These are phyloP conservation scores for Zosterops pallidus DNA, from an alignment of 2,113 vertebrate genomes.

Conservation along the genomic window DNA sequence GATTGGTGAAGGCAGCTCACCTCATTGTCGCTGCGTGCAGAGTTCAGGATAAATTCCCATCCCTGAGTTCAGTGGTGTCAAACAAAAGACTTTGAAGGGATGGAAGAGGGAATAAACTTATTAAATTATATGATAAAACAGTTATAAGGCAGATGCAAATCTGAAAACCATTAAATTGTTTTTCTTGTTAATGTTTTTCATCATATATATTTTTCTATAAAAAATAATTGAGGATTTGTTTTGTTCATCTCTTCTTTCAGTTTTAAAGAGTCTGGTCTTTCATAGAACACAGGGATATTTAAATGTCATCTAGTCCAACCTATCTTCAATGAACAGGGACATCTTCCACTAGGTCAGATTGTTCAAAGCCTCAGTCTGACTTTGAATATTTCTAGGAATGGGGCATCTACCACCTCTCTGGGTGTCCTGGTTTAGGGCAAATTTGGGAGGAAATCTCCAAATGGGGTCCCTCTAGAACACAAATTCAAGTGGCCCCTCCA, in stretches of 20 bases:
- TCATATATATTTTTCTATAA: background rate
- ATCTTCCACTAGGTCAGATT: background rate
- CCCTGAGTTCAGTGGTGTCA: background rate
- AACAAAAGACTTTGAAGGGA: background rate
- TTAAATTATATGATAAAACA: background rate
- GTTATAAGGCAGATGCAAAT: background rate
- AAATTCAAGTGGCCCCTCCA: background rate
- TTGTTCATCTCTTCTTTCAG: background rate
- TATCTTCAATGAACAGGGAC: background rate
- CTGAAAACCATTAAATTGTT: background rate
- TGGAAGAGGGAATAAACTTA: background rate
- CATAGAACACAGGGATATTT: background rate
- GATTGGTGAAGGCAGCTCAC: slow-evolving; percentile 10
- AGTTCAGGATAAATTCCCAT: background rate
- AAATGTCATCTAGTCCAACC: background rate
- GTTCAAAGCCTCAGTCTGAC: background rate
- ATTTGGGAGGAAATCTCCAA: background rate
- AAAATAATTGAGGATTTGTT: background rate
- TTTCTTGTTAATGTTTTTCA: background rate
- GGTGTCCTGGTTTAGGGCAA: background rate
- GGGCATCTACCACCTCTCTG: background rate
- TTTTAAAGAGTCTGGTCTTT: background rate
- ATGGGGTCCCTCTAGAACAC: background rate
- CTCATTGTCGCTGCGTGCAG: rapidly evolving
- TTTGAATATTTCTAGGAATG: background rate